phyloP scores from a whole-genome alignment of 2,888 invertebrate genomes.

The Galeopsomyia nigrocyanea region DNA sequence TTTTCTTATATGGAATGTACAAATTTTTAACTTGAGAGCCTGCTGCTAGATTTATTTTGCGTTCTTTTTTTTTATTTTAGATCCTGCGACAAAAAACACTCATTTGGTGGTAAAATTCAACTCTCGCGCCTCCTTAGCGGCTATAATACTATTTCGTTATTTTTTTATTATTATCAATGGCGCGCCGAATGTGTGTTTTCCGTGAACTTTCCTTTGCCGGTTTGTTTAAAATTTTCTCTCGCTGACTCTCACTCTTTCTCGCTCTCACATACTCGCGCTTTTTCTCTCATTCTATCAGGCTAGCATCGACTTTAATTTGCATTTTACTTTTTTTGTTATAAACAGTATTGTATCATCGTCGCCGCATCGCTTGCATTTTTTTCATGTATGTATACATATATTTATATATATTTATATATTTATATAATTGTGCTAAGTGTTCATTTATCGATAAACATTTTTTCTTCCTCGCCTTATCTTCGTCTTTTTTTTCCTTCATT shows the following conservation, averaged over 20 bases:
- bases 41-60: no score
- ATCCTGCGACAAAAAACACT: no score
- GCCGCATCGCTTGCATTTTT: conserved; percentile 50
- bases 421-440: conserved; percentile 67
- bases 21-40: conserved; percentile 71
- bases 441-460: conserved; percentile 53
- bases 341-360: conserved; percentile 52
- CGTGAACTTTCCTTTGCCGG: conserved; percentile 9
- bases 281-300: conserved; percentile 35
- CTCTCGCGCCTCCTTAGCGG: no score
- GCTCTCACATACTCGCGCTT: conserved; percentile 8
- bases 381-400: conserved; percentile 50
- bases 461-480: conserved; percentile 45
- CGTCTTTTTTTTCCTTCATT: conserved; percentile 46
- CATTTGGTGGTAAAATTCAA: no score
- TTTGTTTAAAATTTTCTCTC: background rate
- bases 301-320: conserved; percentile 45
- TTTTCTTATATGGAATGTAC: conserved; percentile 79
- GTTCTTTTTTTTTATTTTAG: no score
- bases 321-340: conserved; percentile 43
- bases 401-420: conserved; percentile 49
- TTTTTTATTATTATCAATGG: conserved; percentile 1
- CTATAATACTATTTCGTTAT: no score
- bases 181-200: conserved; percentile 26
- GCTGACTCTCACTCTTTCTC: conserved; percentile 18